phyloP scores from a whole-genome alignment of 2,797 vertebrate genomes.

The Sebastes diploproa region DNA sequence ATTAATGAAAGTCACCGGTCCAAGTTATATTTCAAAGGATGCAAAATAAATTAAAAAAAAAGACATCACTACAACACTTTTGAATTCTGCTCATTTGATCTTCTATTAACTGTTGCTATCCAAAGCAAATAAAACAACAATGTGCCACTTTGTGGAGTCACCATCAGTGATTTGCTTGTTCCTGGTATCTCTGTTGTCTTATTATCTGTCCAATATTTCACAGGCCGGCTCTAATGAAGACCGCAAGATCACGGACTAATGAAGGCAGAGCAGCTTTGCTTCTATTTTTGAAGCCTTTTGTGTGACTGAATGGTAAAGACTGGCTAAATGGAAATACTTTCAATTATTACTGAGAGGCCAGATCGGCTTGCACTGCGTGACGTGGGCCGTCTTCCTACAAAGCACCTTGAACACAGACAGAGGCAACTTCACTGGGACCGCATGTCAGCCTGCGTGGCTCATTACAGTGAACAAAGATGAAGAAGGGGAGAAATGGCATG shows the following conservation, averaged over 20 bases:
- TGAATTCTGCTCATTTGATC: neutral
- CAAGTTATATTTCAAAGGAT: neutral
- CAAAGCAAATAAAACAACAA: neutral
- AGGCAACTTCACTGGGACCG: slow-evolving; percentile 6
- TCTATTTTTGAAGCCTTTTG: slow-evolving; percentile 62
- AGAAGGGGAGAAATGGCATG: neutral
- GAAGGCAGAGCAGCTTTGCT: slow-evolving; percentile 22
- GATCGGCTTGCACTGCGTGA: slow-evolving; percentile 80
- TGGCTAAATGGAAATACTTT: slow-evolving; percentile 85
- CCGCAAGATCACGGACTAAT: slow-evolving; percentile 20
- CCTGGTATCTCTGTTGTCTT: neutral
- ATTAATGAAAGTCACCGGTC: neutral
- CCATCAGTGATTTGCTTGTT: neutral
- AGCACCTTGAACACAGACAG: slow-evolving; percentile 51
- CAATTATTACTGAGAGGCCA: slow-evolving; percentile 87
- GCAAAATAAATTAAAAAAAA: too few species aligned
- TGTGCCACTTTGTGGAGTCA: neutral
- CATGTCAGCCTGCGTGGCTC: slow-evolving; percentile 35
- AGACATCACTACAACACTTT: neutral
- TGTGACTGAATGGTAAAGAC: slow-evolving; percentile 68
- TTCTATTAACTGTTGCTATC: neutral
- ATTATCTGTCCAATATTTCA: neutral
- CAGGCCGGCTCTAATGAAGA: neutral
- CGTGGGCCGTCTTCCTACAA: slow-evolving; percentile 64
- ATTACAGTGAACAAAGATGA: slow-evolving; percentile 31